Evolutionary conservation across 92 coral and sea anemone species (phyloP).

Genomic region (Epizoanthus ramosus): DNA sequence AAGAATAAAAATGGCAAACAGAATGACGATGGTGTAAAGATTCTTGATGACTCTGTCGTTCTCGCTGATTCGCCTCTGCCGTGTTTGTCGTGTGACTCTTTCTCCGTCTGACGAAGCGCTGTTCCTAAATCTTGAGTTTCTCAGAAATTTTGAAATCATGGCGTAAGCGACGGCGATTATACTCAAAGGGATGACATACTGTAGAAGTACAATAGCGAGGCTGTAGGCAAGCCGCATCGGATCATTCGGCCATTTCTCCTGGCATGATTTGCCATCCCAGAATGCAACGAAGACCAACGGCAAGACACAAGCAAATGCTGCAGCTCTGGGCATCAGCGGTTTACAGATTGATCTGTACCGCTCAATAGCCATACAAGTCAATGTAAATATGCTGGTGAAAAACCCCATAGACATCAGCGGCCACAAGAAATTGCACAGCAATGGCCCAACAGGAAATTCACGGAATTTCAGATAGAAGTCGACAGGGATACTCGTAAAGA

Average conservation of each 20-base stretch:
- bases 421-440: constrained; percentile 80
- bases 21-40: constrained; percentile 62
- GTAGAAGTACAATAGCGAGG: constrained; percentile 56
- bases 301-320: constrained; percentile 65
- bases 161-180: constrained; percentile 77
- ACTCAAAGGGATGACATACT: constrained; percentile 66
- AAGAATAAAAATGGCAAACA: constrained; percentile 74
- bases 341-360: constrained; percentile 69
- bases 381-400: constrained; percentile 73
- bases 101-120: not conserved
- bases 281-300: constrained; percentile 71
- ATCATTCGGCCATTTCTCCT: constrained; percentile 69
- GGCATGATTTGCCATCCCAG: constrained; percentile 56
- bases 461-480: constrained; percentile 68
- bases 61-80: constrained; percentile 39
- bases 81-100: constrained; percentile 5
- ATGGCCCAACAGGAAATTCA: constrained; percentile 54
- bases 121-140: constrained; percentile 31
- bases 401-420: constrained; percentile 79
- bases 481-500: constrained; percentile 68
- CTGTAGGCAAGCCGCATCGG: constrained; percentile 69
- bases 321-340: constrained; percentile 61
- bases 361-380: constrained; percentile 83
- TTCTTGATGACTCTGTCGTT: constrained; percentile 74
- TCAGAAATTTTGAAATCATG: constrained; percentile 57